Conservation (phyloP, 2,888 invertebrate species). For the Athalia circularis region DNA sequence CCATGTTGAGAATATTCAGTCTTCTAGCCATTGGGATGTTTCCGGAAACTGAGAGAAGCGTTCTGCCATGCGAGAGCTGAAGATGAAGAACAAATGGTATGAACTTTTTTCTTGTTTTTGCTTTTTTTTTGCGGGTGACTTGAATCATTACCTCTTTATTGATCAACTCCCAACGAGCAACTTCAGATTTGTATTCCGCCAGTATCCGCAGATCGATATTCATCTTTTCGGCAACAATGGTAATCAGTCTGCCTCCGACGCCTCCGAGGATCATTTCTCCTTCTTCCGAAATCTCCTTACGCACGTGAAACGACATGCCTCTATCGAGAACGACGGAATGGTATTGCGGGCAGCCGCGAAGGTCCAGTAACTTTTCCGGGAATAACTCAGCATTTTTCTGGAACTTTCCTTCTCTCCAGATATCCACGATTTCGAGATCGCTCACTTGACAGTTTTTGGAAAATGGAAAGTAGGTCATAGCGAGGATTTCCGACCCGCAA, state of each 20-base stretch:
- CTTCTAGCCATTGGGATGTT: not conserved
- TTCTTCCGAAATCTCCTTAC: not conserved
- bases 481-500: slow-evolving; percentile 14
- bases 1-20: not conserved
- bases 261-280: not conserved
- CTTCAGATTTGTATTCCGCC: too few species aligned
- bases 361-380: slow-evolving; percentile 10
- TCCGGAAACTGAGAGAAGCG: not conserved
- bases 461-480: slow-evolving; percentile 16
- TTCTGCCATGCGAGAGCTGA: not conserved
- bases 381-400: slow-evolving; percentile 6
- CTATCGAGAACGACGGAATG: not conserved
- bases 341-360: slow-evolving; percentile 12
- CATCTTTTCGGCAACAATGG: slow-evolving; percentile 19
- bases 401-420: slow-evolving; percentile 3
- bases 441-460: slow-evolving; percentile 15
- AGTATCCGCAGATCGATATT: not conserved
- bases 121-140: too few species aligned
- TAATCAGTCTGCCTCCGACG: slow-evolving; percentile 2
- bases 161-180: too few species aligned
- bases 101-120: too few species aligned
- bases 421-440: slow-evolving; percentile 11
- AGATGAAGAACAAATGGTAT: not conserved
- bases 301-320: not conserved
- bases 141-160: too few species aligned